Conservation (phyloP, 2,113 vertebrate genomes). For the Coregonus clupeaformis region DNA sequence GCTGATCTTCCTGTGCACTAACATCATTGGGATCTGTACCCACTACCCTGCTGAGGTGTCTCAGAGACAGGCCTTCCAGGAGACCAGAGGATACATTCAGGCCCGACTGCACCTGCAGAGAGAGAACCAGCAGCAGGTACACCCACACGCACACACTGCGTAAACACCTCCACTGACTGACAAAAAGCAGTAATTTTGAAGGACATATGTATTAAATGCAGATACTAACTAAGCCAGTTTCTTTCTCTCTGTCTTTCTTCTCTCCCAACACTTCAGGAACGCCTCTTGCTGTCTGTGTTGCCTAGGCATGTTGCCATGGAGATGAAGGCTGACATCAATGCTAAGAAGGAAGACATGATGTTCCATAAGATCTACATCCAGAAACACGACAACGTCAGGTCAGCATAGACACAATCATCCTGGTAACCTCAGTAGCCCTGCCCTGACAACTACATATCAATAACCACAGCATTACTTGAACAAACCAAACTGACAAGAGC, state of each 20-base stretch:
- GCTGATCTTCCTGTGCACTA: constrained; percentile 95
- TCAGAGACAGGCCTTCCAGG: constrained; percentile 95
- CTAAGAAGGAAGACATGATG: constrained; percentile 98
- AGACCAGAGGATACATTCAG: constrained; percentile 95
- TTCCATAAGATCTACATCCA: constrained; percentile 99
- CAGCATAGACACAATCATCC: constrained; percentile 19
- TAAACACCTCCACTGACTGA: neutral
- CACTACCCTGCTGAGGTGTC: constrained; percentile 96
- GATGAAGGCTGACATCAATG: constrained; percentile 98
- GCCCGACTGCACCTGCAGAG: constrained; percentile 90
- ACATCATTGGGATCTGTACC: constrained; percentile 94
- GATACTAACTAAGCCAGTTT: neutral
- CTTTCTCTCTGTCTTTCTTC: constrained; percentile 9
- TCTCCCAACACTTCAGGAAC: constrained; percentile 75
- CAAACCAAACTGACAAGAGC: no score
- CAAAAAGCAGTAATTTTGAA: neutral
- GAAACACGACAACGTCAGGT: constrained; percentile 98
- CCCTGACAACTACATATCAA: no score
- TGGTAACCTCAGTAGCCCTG: no score
- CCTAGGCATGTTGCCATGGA: constrained; percentile 97
- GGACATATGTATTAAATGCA: neutral
- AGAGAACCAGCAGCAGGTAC: constrained; percentile 96
- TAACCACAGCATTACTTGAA: no score
- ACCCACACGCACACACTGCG: neutral
- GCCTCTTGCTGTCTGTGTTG: constrained; percentile 92